These are phyloP conservation scores for Caradrina kadenii DNA, from an alignment of 2,888 invertebrate species.

Conservation along the genomic window DNA sequence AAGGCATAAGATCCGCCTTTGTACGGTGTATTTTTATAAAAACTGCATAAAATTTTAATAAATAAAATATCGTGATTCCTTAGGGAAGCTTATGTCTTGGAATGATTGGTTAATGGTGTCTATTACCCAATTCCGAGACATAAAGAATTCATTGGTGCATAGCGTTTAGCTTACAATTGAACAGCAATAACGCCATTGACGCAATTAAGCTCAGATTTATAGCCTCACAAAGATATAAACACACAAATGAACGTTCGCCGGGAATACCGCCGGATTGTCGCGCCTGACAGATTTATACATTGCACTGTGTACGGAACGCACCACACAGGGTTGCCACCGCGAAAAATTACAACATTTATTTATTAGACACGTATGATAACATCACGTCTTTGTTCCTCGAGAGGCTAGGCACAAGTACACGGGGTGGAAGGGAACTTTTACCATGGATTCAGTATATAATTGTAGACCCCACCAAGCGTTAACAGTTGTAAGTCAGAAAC, in stretches of 20 bases:
- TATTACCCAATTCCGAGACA: background rate
- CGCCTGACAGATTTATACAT: constrained; percentile 61
- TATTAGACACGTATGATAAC: background rate
- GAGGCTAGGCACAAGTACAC: background rate
- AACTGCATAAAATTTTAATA: too few relatives aligned
- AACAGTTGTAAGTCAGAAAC: too few relatives aligned
- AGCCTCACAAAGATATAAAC: constrained; percentile 66
- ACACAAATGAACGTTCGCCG: constrained; percentile 58
- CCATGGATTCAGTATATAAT: too few relatives aligned
- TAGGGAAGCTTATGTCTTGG: too few relatives aligned
- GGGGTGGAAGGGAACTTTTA: too few relatives aligned
- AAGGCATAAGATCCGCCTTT: too few relatives aligned
- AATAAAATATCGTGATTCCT: too few relatives aligned
- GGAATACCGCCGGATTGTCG: constrained; percentile 62
- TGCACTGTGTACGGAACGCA: constrained; percentile 56
- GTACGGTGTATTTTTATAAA: too few relatives aligned
- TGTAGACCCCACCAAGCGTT: too few relatives aligned
- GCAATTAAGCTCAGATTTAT: constrained; percentile 68
- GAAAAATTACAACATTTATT: constrained; percentile 40
- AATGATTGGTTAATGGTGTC: too few relatives aligned
- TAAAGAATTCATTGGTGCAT: constrained; percentile 31
- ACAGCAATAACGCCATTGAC: constrained; percentile 62
- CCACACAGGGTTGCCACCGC: constrained; percentile 43
- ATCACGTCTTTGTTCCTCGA: background rate
- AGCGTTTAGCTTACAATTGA: constrained; percentile 52